Base-by-base conservation (phyloP, 2,888 invertebrate species). In the Ellobium chinense region DNA sequence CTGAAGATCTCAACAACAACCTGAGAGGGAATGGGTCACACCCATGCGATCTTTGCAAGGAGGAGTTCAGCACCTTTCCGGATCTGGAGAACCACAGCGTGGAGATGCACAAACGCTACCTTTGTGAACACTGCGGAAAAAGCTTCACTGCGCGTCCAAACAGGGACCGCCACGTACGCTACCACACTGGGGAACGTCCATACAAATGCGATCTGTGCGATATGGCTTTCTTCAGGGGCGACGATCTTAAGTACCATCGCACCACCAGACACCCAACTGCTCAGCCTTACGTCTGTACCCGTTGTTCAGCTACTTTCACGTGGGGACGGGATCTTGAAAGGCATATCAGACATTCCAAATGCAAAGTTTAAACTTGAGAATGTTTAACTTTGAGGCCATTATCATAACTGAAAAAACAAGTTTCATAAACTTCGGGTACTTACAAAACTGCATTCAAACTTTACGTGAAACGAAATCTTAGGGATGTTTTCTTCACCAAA, bases 111-210 rank as follows among this genome's bases (percentile, higher is more conserved):
- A 87, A 88, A n/a, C 88, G 91, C 4, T 91, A 85, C 75, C 87
- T 91, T 37, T 92, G 92, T 82, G 88, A 89, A 78, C 91, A 89
- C 82, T 92, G 92, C 83, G 87, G 90, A 5, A 91, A 91, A 80
- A 87, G 87, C n/a, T 92, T 92, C 84, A 91, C 91, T 2, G 91
- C 92, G 62, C 88, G 91, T 46, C 91, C 92, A 7, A 92, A 92
- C 82, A 85, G 92, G 24, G 91, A 92, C 77, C 88, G 92, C 1
- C 92, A 92, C 81, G 88, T 91, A 24, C 89, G 92, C 36, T 90
- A 91, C 75, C 92, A 92, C 85, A 92, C 92, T 0, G 92, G 92
- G 0, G 91, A 90, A 31, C 88, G 89, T 18, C 92, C 92, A 0
- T 91, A 89, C 83, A 86, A 85, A 70, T 91, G 90, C 81, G 88